phyloP scores from a whole-genome alignment of 1,140 invertebrate species.

The Lepeophtheirus salmonis region DNA sequence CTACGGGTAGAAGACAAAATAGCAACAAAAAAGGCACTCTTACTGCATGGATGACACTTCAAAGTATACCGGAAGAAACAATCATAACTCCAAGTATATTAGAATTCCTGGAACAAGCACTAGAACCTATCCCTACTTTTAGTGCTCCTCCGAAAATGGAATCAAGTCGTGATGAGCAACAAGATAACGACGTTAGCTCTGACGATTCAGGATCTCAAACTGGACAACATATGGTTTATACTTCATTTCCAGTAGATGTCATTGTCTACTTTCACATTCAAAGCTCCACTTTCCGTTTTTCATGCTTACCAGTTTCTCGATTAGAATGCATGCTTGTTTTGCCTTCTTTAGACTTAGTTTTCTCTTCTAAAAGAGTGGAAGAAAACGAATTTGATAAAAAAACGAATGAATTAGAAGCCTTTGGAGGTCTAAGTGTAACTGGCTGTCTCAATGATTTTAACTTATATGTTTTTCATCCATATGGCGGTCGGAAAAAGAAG shows the following conservation, averaged over 20 bases:
- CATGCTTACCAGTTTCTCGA: constrained; percentile 78
- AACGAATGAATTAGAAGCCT: constrained; percentile 21
- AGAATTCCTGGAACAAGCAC: constrained; percentile 79
- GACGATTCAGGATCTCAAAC: constrained; percentile 18
- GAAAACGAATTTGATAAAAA: constrained; percentile 43
- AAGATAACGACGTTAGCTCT: constrained; percentile 20
- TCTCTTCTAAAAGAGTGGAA: constrained; percentile 69
- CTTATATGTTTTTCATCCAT: constrained; percentile 92
- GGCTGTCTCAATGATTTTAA: constrained; percentile 88
- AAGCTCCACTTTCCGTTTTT: constrained; percentile 83
- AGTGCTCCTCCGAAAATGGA: too few species aligned
- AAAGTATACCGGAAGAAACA: constrained; percentile 86
- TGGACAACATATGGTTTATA: constrained; percentile 35
- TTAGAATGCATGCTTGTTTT: constrained; percentile 91
- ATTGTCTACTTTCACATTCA: constrained; percentile 97
- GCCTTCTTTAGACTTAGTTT: constrained; percentile 79
- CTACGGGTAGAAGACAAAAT: constrained; percentile 5
- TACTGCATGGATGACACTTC: constrained; percentile 85
- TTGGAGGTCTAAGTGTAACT: constrained; percentile 60
- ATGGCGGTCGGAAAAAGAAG: constrained; percentile 67
- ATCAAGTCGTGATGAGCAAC: constrained; percentile 16
- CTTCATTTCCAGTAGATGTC: constrained; percentile 92
- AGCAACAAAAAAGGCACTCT: constrained; percentile 64
- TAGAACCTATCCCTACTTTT: constrained; percentile 61
- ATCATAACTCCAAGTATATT: constrained; percentile 84